Evolutionary conservation across 2,888 invertebrate species (phyloP).

Genomic region (Hirtodrosophila confusa): DNA sequence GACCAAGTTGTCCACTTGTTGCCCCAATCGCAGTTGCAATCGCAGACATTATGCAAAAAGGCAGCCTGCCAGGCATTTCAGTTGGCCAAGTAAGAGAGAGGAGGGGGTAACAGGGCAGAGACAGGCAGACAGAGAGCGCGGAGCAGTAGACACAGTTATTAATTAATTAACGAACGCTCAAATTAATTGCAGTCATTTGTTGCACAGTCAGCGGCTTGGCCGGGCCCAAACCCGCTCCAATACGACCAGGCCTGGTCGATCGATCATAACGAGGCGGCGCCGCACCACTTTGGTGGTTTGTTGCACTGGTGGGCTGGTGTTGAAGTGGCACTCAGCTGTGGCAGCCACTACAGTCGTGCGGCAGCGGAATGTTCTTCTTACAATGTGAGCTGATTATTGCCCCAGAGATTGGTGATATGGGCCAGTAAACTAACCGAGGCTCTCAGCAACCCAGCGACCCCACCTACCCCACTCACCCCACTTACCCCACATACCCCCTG

Average conservation of each 20-base stretch:
- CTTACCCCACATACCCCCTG: conserved; percentile 6
- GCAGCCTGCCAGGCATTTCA: neutral
- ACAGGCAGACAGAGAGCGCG: neutral
- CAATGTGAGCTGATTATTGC: conserved; percentile 43
- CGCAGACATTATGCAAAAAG: conserved; percentile 41
- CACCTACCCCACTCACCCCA: neutral
- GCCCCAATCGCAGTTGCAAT: conserved; percentile 27
- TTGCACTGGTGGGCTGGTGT: conserved; percentile 31
- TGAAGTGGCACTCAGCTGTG: conserved; percentile 48
- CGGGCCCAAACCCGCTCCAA: neutral
- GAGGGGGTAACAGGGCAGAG: neutral
- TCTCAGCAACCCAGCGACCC: neutral
- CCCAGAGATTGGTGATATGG: conserved; percentile 21
- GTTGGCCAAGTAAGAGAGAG: neutral
- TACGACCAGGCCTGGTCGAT: conserved; percentile 32
- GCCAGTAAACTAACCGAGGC: conserved; percentile 22
- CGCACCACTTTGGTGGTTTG: conserved; percentile 31
- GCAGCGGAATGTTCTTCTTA: neutral
- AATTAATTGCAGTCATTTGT: conserved; percentile 77
- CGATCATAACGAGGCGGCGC: conserved; percentile 57
- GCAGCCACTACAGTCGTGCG: conserved; percentile 1
- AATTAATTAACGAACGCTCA: conserved; percentile 74
- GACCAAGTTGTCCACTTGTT: conserved; percentile 17
- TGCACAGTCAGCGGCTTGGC: conserved; percentile 67
- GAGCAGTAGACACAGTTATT: conserved; percentile 58